A percentile compares a stretch with the other conserved stretches of the same genome.
Conservation (phyloP, 2,797 vertebrate genomes). For the Glyptemys insculpta region DNA sequence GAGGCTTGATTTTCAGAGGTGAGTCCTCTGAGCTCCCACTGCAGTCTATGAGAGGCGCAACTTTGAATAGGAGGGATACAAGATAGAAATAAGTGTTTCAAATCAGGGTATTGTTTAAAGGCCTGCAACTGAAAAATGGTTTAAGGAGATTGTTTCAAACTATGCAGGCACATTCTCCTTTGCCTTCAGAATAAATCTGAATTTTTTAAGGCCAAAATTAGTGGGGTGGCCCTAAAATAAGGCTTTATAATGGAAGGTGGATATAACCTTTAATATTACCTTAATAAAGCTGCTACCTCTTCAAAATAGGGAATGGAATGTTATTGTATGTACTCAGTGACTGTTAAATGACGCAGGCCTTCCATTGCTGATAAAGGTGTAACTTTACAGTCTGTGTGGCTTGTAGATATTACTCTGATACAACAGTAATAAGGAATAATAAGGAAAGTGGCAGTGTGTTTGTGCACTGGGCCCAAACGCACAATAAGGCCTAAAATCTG, state of each 20-base stretch:
- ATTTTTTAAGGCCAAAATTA: not conserved
- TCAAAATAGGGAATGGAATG: not conserved
- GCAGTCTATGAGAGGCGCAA: not conserved
- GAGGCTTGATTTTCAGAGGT: not conserved
- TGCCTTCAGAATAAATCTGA: not conserved
- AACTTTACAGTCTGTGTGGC: not conserved
- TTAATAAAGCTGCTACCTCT: not conserved
- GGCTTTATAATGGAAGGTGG: fast-evolving
- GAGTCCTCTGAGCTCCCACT: not conserved
- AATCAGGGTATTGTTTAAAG: not conserved
- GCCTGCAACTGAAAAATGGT: not conserved
- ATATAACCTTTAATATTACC: not conserved
- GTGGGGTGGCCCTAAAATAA: not conserved
- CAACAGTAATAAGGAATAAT: not conserved
- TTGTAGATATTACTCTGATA: not conserved
- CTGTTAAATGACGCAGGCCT: not conserved
- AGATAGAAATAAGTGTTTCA: fast-evolving
- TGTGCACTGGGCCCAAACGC: not conserved
- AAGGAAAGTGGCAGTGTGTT: not conserved
- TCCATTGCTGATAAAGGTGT: not conserved
- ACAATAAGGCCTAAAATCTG: not conserved
- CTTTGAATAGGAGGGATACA: not conserved
- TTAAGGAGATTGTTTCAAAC: not conserved
- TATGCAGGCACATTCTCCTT: not conserved
- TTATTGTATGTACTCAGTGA: fast-evolving